phyloP scores from a whole-genome alignment of 1,140 invertebrate species.

The Reticulitermes speratus region DNA sequence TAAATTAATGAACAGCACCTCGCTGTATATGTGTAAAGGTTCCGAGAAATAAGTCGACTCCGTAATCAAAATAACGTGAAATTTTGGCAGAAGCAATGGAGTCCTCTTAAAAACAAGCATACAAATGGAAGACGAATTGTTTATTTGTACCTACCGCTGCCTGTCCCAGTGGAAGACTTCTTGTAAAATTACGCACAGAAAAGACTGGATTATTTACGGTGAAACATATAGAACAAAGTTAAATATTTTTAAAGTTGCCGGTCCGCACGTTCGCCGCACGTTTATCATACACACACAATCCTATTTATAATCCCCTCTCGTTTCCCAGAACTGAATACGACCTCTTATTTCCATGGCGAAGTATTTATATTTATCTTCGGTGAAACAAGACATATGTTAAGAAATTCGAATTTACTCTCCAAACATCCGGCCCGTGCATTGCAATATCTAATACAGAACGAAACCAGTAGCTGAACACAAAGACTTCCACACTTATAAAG shows the following conservation, averaged over 20 bases:
- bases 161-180: conserved; percentile 16
- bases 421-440: conserved; percentile 32
- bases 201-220: conserved; percentile 29
- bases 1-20: neutral
- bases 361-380: conserved; percentile 33
- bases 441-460: conserved; percentile 33
- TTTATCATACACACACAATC: conserved; percentile 27
- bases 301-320: conserved; percentile 31
- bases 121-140: conserved; percentile 4
- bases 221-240: conserved; percentile 30
- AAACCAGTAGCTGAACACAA: conserved; percentile 22
- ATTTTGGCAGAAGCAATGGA: neutral
- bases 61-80: neutral
- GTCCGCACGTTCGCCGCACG: conserved; percentile 22
- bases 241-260: conserved; percentile 32
- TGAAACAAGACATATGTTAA: conserved; percentile 32
- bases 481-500: neutral
- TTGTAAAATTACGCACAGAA: conserved; percentile 5
- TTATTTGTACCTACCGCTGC: neutral
- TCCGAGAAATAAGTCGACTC: neutral
- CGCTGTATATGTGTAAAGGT: neutral
- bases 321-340: conserved; percentile 33
- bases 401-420: conserved; percentile 33
- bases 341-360: conserved; percentile 31
- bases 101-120: neutral